phyloP scores from a whole-genome alignment of 2,888 invertebrate species.

The Tetanocera ferruginea region DNA sequence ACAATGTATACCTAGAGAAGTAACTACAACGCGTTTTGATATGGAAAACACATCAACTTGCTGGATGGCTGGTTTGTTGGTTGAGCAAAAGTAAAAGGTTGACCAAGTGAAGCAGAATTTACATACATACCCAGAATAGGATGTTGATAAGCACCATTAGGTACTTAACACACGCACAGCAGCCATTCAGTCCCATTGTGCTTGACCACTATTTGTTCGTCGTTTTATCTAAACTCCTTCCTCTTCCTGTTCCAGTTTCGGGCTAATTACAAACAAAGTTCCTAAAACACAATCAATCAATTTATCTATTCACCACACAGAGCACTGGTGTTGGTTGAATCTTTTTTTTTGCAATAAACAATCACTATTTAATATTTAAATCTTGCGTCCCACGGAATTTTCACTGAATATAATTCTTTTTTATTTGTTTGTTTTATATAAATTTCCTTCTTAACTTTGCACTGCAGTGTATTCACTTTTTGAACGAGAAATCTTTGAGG shows the following conservation, averaged over 20 bases:
- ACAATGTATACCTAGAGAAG: neutral
- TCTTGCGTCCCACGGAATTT: neutral
- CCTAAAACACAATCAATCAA: neutral
- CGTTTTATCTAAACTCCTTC: neutral
- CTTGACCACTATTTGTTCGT: neutral
- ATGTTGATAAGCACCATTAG: constrained; percentile 68
- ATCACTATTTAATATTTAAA: neutral
- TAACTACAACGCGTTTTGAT: neutral
- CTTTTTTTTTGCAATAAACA: neutral
- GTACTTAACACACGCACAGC: constrained; percentile 68
- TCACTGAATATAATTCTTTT: constrained; percentile 27
- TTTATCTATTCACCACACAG: neutral
- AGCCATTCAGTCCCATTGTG: constrained; percentile 67
- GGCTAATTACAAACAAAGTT: neutral
- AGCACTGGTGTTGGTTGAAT: neutral
- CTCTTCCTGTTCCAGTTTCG: constrained; percentile 17
- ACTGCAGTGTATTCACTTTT: neutral
- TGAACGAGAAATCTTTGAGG: neutral
- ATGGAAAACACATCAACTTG: neutral
- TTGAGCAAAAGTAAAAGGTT: neutral
- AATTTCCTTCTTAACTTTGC: neutral
- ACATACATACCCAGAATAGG: constrained; percentile 67
- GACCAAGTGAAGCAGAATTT: neutral
- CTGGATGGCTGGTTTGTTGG: too few species aligned
- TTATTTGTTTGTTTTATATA: constrained; percentile 30